Evolutionary conservation across 2,113 vertebrate genomes (phyloP).

Genomic region (Pogona vitticeps): DNA sequence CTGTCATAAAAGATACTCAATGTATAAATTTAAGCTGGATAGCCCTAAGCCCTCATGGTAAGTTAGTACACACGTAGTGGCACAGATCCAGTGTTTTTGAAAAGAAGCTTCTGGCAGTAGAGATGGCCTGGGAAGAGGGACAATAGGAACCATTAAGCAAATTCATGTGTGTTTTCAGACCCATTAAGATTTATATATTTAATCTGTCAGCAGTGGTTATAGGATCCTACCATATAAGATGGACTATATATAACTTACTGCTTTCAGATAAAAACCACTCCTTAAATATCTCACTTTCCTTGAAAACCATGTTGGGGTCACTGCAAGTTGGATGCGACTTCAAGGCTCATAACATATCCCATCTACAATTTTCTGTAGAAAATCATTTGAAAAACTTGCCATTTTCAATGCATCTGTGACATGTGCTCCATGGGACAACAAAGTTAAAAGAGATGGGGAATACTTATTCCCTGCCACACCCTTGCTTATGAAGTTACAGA

Average conservation of each 20-base stretch:
- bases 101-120: neutral
- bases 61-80: no score
- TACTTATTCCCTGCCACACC: no score
- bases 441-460: neutral
- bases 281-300: no score
- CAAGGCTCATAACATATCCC: neutral
- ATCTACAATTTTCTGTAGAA: neutral
- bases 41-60: neutral
- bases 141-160: neutral
- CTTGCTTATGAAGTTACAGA: neutral
- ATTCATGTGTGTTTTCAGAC: neutral
- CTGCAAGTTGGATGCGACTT: neutral
- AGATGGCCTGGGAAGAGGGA: neutral
- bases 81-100: neutral
- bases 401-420: neutral
- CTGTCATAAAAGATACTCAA: no score
- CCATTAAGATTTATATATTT: no score
- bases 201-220: no score
- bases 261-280: no score
- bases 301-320: no score
- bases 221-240: no score
- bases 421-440: neutral
- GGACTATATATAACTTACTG: no score
- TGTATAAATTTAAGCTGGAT: neutral
- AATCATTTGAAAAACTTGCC: neutral